Evolutionary conservation across 2,888 invertebrate genomes (phyloP).

Genomic region (Dolichopus griseipennis): DNA sequence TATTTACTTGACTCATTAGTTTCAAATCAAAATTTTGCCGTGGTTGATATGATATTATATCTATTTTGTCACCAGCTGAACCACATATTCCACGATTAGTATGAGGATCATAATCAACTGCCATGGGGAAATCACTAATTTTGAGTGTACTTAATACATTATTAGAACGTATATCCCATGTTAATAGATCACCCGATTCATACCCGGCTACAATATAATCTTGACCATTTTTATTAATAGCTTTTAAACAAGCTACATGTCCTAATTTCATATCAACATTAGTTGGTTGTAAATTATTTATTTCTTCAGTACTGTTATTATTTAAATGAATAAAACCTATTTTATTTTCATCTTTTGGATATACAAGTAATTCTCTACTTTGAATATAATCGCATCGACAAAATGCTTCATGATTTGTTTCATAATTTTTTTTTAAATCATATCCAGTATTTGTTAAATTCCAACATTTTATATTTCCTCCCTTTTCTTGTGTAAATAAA

Average conservation of each 20-base stretch:
- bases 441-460: slow-evolving; percentile 53
- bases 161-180: slow-evolving; percentile 61
- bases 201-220: slow-evolving; percentile 59
- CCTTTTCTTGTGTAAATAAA: slow-evolving; percentile 67
- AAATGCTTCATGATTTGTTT: slow-evolving; percentile 59
- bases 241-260: slow-evolving; percentile 50
- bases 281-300: slow-evolving; percentile 39
- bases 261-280: slow-evolving; percentile 43
- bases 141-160: slow-evolving; percentile 30
- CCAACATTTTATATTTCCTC: slow-evolving; percentile 61
- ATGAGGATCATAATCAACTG: slow-evolving; percentile 59
- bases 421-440: slow-evolving; percentile 48
- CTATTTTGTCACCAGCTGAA: slow-evolving; percentile 34
- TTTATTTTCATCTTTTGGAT: slow-evolving; percentile 53
- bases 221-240: slow-evolving; percentile 42
- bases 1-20: slow-evolving; percentile 52
- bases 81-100: slow-evolving; percentile 61
- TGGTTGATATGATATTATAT: slow-evolving; percentile 35
- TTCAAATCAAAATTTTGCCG: slow-evolving; percentile 43
- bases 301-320: slow-evolving; percentile 35
- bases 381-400: slow-evolving; percentile 55
- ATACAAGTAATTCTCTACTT: slow-evolving; percentile 54
- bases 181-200: slow-evolving; percentile 61
- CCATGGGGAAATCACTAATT: slow-evolving; percentile 57
- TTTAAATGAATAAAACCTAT: slow-evolving; percentile 40